Evolutionary conservation across 2,888 invertebrate species (phyloP).

Genomic region (Galeruca laticollis): DNA sequence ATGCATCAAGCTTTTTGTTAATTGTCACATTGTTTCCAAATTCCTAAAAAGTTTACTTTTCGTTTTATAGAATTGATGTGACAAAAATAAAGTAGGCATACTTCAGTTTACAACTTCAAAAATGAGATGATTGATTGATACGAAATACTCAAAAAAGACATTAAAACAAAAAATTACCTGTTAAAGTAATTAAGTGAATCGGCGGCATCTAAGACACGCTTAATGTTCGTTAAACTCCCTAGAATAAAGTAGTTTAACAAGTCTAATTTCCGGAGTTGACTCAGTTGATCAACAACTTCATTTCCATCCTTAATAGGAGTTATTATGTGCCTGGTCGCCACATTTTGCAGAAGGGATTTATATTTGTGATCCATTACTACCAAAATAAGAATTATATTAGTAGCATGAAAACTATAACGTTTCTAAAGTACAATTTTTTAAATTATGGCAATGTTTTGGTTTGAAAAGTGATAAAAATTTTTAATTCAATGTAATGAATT

Average conservation of each 20-base stretch:
- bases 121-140: neutral
- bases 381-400: constrained; percentile 38
- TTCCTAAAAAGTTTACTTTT: too few relatives aligned
- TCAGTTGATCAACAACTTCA: constrained; percentile 75
- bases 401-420: too few relatives aligned
- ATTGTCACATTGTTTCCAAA: too few relatives aligned
- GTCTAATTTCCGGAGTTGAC: constrained; percentile 81
- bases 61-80: too few relatives aligned
- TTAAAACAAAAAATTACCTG: constrained; percentile 35
- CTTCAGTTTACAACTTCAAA: too few relatives aligned
- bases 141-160: neutral
- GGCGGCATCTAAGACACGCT: constrained; percentile 68
- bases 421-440: too few relatives aligned
- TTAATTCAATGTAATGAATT: too few relatives aligned
- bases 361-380: constrained; percentile 95
- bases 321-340: constrained; percentile 92
- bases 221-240: constrained; percentile 79
- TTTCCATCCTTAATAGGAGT: constrained; percentile 71
- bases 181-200: constrained; percentile 82
- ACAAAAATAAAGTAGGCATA: too few relatives aligned
- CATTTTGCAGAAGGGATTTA: constrained; percentile 89
- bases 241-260: constrained; percentile 92
- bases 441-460: too few relatives aligned
- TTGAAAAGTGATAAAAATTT: too few relatives aligned
- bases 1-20: too few relatives aligned